Percentiles rank a stretch among this genome's conserved stretches.
These are phyloP conservation scores for Perizoma affinitatum DNA, from an alignment of 2,888 invertebrate genomes.

Conservation along the genomic window DNA sequence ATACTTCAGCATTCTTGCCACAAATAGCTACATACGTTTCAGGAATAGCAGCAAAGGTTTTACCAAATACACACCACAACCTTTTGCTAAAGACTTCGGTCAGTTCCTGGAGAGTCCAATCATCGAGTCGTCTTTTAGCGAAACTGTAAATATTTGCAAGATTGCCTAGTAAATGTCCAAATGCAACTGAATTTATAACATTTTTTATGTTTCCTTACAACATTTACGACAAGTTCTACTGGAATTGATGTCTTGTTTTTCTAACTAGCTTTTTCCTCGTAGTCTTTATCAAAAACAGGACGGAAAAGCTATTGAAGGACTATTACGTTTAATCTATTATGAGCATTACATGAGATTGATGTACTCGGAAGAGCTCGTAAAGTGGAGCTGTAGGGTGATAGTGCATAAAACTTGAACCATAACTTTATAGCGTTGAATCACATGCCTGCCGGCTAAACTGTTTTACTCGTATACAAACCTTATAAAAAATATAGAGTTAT, in stretches of 20 bases:
- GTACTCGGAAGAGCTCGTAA: conserved; percentile 39
- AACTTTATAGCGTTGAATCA: conserved; percentile 49
- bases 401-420: conserved; percentile 47
- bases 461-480: conserved; percentile 10
- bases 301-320: conserved; percentile 33
- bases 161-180: conserved; percentile 6
- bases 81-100: background rate
- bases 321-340: conserved; percentile 35
- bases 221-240: conserved; percentile 28
- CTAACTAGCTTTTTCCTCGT: conserved; percentile 27
- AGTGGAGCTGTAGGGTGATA: conserved; percentile 25
- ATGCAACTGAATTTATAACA: conserved; percentile 5
- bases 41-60: background rate
- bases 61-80: background rate
- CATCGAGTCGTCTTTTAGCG: background rate
- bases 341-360: conserved; percentile 37
- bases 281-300: conserved; percentile 32
- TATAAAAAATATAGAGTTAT: no score
- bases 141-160: conserved; percentile 7
- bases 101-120: background rate
- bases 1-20: background rate
- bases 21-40: background rate
- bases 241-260: conserved; percentile 33
- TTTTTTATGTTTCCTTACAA: conserved; percentile 15
- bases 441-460: conserved; percentile 39